Percentiles rank a stretch among this genome's conserved stretches.
phyloP scores from a whole-genome alignment of 2,113 vertebrate genomes.

The Spea multiplicata region DNA sequence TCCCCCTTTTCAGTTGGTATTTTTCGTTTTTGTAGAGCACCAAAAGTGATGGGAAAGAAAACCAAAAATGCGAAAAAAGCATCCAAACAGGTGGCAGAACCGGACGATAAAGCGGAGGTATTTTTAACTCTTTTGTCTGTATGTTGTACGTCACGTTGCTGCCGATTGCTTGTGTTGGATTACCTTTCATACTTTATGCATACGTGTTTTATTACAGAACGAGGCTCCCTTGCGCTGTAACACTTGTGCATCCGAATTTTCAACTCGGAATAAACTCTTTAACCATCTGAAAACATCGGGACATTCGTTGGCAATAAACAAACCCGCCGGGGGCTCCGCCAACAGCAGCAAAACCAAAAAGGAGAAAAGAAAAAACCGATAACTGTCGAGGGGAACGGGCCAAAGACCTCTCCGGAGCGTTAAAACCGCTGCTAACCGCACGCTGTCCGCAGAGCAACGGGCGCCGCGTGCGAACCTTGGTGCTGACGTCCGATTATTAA shows the following conservation, averaged over 20 bases:
- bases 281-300: constrained; percentile 88
- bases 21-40: constrained; percentile 59
- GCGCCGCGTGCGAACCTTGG: neutral
- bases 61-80: constrained; percentile 78
- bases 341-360: constrained; percentile 72
- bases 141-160: neutral
- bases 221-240: constrained; percentile 73
- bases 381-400: constrained; percentile 43
- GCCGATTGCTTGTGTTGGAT: neutral
- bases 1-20: neutral
- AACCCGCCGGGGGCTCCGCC: constrained; percentile 50
- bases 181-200: neutral
- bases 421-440: neutral
- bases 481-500: too few relatives aligned
- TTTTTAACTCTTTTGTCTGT: constrained; percentile 20
- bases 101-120: constrained; percentile 61
- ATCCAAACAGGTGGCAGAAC: constrained; percentile 56
- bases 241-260: constrained; percentile 78
- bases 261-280: constrained; percentile 92
- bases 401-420: too few relatives aligned
- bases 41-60: constrained; percentile 82
- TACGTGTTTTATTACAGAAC: constrained; percentile 57
- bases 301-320: constrained; percentile 71
- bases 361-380: constrained; percentile 83
- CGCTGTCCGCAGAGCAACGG: neutral